phyloP scores from a whole-genome alignment of 2,888 invertebrate species.

The Drosophila kuntzei region DNA sequence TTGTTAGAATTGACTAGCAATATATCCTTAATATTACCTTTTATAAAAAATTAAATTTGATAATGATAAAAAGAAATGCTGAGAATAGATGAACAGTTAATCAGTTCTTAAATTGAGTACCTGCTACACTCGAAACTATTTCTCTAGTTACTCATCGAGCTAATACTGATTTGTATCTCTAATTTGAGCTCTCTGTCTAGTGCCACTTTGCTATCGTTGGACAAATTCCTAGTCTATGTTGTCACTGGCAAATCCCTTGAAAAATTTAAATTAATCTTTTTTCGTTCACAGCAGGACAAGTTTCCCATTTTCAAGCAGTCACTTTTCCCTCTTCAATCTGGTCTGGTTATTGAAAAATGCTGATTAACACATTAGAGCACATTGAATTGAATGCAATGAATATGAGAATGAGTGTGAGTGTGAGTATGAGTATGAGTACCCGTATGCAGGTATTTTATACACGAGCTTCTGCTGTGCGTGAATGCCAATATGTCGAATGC shows the following conservation, averaged over 20 bases:
- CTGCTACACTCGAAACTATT: not conserved
- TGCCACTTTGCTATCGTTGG: conserved; percentile 35
- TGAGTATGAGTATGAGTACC: conserved; percentile 15
- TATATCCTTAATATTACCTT: no score
- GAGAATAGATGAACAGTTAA: not conserved
- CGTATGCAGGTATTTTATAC: conserved; percentile 35
- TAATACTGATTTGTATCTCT: conserved; percentile 32
- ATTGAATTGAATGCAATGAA: conserved; percentile 59
- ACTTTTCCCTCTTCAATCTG: conserved; percentile 38
- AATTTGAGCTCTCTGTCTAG: conserved; percentile 26
- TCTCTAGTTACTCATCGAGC: conserved; percentile 21
- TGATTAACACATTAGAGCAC: conserved; percentile 79
- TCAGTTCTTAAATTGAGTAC: not conserved
- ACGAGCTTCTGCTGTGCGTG: conserved; percentile 69
- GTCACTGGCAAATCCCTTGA: conserved; percentile 54
- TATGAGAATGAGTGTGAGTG: conserved; percentile 19
- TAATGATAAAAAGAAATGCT: not conserved
- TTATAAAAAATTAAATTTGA: not conserved
- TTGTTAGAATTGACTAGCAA: not conserved
- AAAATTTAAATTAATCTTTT: conserved; percentile 66
- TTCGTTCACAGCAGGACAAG: conserved; percentile 32
- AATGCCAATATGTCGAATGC: conserved; percentile 84
- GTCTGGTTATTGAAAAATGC: conserved; percentile 73
- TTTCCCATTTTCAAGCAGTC: conserved; percentile 33
- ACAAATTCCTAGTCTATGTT: conserved; percentile 52